Conservation (phyloP, 1,140 invertebrate genomes). For the Portunus trituberculatus region DNA sequence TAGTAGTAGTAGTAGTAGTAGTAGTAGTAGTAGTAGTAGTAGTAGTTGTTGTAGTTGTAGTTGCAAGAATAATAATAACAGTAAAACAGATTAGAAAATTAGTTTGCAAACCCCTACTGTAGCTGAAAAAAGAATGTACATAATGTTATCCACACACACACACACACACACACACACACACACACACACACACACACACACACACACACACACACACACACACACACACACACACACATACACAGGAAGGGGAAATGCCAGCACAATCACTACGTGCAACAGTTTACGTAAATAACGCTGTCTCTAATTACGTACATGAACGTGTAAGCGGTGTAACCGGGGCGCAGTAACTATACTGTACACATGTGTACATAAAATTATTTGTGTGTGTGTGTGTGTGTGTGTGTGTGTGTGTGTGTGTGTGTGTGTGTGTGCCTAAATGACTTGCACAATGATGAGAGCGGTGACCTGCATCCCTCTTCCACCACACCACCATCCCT, state of each 20-base stretch:
- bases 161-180: not conserved
- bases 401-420: conserved; percentile 44
- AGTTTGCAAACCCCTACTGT: too few species aligned
- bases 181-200: conserved; percentile 18
- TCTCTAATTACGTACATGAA: too few species aligned
- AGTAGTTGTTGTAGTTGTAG: not conserved
- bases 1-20: not conserved
- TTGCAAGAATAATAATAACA: too few species aligned
- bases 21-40: not conserved
- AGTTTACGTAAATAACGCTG: too few species aligned
- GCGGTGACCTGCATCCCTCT: not conserved
- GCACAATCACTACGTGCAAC: too few species aligned
- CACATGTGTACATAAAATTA: not conserved
- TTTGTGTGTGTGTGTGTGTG: conserved; percentile 52
- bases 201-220: conserved; percentile 17
- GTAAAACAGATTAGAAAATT: too few species aligned
- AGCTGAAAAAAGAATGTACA: too few species aligned
- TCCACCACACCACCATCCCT: not conserved
- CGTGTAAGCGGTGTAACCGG: too few species aligned
- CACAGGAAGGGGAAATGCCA: not conserved
- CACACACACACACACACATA: conserved; percentile 3
- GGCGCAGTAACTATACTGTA: too few species aligned
- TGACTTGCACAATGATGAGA: not conserved
- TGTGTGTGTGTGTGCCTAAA: not conserved
- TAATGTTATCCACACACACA: too few species aligned